A percentile compares a stretch with the other conserved stretches of the same genome.
Conservation (phyloP, 2,113 vertebrate genomes). For the Urocynchramus pylzowi region DNA sequence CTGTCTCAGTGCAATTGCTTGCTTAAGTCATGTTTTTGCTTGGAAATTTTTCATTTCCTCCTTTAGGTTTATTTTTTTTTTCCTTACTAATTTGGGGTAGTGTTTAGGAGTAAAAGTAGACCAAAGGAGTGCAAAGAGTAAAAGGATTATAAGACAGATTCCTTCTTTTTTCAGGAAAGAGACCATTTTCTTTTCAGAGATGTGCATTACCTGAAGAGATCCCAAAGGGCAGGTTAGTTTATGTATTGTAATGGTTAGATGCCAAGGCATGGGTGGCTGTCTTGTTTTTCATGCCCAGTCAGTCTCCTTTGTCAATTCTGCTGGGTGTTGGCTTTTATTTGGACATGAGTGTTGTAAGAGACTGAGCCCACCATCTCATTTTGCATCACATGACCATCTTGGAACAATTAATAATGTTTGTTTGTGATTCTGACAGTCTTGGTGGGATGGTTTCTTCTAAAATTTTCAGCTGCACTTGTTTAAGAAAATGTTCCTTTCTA, state of each 20-base stretch:
- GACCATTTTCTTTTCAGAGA: neutral
- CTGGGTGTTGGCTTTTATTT: neutral
- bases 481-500: neutral
- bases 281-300: neutral
- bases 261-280: rapidly evolving
- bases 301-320: neutral
- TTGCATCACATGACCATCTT: neutral
- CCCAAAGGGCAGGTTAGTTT: neutral
- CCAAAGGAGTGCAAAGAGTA: neutral
- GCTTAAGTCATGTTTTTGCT: neutral
- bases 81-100: rapidly evolving
- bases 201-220: neutral
- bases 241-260: neutral
- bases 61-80: neutral
- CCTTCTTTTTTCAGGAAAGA: neutral
- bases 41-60: neutral
- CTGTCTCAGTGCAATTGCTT: neutral
- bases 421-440: rapidly evolving
- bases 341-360: neutral
- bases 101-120: neutral
- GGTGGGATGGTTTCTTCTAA: neutral
- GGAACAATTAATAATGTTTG: neutral
- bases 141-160: neutral
- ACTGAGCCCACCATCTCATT: neutral
- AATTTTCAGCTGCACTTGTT: neutral